These are phyloP conservation scores for Onychomys leucogaster DNA, from an alignment of 2,797 vertebrate genomes.

Conservation along the genomic window DNA sequence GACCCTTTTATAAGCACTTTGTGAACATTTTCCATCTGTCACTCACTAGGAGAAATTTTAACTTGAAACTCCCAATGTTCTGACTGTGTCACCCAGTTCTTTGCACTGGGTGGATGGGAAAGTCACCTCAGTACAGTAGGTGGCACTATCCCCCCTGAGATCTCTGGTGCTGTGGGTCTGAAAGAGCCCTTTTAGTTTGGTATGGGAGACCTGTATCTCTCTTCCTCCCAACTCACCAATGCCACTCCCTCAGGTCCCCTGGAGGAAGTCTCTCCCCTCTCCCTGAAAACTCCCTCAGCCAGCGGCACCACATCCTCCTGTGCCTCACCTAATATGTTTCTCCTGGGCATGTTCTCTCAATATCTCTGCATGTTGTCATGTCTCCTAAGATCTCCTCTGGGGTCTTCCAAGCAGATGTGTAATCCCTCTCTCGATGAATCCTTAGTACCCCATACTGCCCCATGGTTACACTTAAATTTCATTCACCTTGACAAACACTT, in stretches of 20 bases:
- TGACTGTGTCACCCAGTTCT: neutral
- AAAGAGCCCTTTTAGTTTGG: too few relatives aligned
- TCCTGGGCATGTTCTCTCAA: neutral
- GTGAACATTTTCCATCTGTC: neutral
- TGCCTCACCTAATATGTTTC: neutral
- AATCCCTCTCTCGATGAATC: neutral
- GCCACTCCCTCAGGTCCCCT: neutral
- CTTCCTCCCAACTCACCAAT: accelerated
- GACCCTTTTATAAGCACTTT: neutral
- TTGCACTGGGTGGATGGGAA: neutral
- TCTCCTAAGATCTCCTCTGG: neutral
- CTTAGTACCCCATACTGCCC: neutral
- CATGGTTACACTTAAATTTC: too few relatives aligned
- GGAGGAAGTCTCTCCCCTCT: neutral
- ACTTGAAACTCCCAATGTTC: neutral
- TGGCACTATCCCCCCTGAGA: conserved; percentile 8
- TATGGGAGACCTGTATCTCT: accelerated
- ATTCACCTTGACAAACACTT: neutral
- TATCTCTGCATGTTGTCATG: neutral
- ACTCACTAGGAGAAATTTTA: neutral
- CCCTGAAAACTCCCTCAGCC: neutral
- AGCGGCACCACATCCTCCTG: neutral
- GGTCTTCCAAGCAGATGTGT: neutral
- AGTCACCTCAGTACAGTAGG: conserved; percentile 19
- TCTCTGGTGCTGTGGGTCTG: neutral